A percentile compares a stretch with the other conserved stretches of the same genome.
Evolutionary conservation across 2,888 invertebrate genomes (phyloP).

Genomic region (Torymus texanus): DNA sequence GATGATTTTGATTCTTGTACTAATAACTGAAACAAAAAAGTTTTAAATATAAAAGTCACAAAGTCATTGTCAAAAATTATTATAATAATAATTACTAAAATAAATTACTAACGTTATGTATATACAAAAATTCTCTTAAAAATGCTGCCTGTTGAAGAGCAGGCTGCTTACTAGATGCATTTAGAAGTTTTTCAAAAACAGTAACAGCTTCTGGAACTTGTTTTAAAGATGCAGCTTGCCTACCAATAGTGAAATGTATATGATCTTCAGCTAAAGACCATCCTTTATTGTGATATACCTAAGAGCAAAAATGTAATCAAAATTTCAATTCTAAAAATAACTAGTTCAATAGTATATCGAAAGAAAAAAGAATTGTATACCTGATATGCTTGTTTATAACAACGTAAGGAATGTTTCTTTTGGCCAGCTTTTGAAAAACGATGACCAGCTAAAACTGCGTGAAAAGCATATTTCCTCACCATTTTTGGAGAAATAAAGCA

Average conservation of each 20-base stretch:
- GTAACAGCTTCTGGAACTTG: slow-evolving; percentile 82
- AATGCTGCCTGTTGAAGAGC: slow-evolving; percentile 86
- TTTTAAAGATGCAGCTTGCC: slow-evolving; percentile 90
- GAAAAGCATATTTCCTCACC: slow-evolving; percentile 96
- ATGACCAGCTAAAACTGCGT: slow-evolving; percentile 97
- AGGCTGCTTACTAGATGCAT: slow-evolving; percentile 83
- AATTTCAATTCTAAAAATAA: no score
- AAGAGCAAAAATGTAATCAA: slow-evolving; percentile 49
- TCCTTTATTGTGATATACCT: slow-evolving; percentile 85
- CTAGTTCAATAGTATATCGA: not conserved
- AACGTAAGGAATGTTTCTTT: slow-evolving; percentile 92
- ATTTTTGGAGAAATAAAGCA: slow-evolving; percentile 88
- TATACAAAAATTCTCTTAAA: slow-evolving; percentile 90
- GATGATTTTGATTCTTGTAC: slow-evolving; percentile 67
- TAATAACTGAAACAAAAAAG: slow-evolving; percentile 63
- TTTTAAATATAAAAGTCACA: slow-evolving; percentile 3
- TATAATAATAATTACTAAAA: slow-evolving; percentile 13
- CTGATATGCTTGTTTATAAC: slow-evolving; percentile 94
- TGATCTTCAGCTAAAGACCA: slow-evolving; percentile 97
- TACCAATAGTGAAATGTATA: slow-evolving; percentile 94
- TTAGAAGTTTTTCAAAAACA: slow-evolving; percentile 87
- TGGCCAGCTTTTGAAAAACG: slow-evolving; percentile 95
- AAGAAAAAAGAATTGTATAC: slow-evolving; percentile 72
- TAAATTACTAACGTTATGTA: slow-evolving; percentile 82
- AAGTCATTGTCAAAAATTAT: slow-evolving; percentile 6